These are phyloP conservation scores for Chionis minor DNA, from an alignment of 2,113 vertebrate species.

Conservation along the genomic window DNA sequence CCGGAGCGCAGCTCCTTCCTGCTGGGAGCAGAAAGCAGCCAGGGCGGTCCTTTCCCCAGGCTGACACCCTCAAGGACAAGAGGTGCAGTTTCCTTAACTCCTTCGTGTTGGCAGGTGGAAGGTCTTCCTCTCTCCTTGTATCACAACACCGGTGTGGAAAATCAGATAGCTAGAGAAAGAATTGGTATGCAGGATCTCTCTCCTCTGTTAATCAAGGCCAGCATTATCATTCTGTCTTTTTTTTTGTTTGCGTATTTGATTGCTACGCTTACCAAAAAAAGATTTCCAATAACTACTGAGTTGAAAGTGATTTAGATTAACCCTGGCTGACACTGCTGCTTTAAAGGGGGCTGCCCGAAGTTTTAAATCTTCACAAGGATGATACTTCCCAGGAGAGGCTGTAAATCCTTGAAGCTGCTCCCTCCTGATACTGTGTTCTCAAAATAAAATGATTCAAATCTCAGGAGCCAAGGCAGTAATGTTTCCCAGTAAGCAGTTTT, in stretches of 20 bases:
- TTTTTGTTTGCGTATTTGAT: constrained; percentile 55
- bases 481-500: neutral
- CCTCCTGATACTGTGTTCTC: neutral
- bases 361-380: constrained; percentile 23
- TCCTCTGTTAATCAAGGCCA: constrained; percentile 39
- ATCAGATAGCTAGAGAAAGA: neutral
- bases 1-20: neutral
- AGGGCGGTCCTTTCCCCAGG: neutral
- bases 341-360: constrained; percentile 33
- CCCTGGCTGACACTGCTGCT: neutral
- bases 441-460: neutral
- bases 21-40: neutral
- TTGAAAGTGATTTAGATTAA: constrained; percentile 57
- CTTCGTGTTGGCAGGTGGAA: neutral
- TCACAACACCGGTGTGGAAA: neutral
- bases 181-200: neutral
- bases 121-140: neutral
- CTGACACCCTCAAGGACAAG: neutral
- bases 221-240: constrained; percentile 20
- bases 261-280: constrained; percentile 52
- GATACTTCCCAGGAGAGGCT: neutral
- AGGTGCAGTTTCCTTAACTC: neutral
- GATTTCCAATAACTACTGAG: constrained; percentile 42
- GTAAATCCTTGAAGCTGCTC: constrained; percentile 42
- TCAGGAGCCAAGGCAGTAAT: neutral